Conservation (phyloP, 1,140 invertebrate genomes). For the Heliconius melpomene region DNA sequence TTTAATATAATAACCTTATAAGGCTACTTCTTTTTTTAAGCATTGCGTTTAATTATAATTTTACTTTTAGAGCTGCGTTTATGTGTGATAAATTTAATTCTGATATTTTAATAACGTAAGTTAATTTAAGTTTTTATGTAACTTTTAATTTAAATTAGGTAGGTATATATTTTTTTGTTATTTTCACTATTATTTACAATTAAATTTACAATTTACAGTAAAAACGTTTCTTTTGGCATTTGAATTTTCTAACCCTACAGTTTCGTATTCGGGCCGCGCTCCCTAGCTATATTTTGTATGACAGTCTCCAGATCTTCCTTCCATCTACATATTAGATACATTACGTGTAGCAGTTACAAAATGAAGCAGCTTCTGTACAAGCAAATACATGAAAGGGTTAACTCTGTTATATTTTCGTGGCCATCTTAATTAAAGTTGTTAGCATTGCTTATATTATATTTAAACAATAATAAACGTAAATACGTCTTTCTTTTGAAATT, state of each 20-base stretch:
- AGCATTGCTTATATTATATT: not conserved
- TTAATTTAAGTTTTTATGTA: not conserved
- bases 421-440: not conserved
- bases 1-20: constrained; percentile 18
- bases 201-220: not conserved
- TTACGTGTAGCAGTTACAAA: constrained; percentile 47
- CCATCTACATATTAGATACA: constrained; percentile 56
- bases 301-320: constrained; percentile 61
- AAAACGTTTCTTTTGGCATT: constrained; percentile 14
- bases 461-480: not conserved
- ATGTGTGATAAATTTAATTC: not conserved
- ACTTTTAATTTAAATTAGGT: not conserved
- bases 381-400: constrained; percentile 38
- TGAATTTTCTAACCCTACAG: constrained; percentile 59
- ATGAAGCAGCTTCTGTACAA: constrained; percentile 46
- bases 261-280: constrained; percentile 65
- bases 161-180: not conserved
- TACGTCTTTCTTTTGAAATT: not conserved
- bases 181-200: too few species aligned
- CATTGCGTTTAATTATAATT: not conserved
- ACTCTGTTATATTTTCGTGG: not conserved
- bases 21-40: constrained; percentile 16
- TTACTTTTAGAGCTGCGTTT: not conserved
- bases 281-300: constrained; percentile 66
- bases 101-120: not conserved